phyloP scores from a whole-genome alignment of 2,888 invertebrate species.

The Glaucopsyche alexis region DNA sequence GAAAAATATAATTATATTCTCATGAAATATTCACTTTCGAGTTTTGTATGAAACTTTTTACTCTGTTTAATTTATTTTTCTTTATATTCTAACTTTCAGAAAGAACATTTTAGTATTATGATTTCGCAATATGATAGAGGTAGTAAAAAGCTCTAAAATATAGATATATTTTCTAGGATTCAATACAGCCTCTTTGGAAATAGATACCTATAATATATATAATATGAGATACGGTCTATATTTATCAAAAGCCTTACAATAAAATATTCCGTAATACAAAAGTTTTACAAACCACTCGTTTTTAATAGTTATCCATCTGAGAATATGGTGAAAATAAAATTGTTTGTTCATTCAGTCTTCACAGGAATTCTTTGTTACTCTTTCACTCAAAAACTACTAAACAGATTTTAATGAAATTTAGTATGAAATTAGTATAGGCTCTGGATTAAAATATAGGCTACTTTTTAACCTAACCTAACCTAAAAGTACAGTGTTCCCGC shows the following conservation, averaged over 20 bases:
- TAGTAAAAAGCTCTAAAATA: background rate
- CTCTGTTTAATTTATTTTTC: background rate
- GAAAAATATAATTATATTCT: too few relatives aligned
- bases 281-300: background rate
- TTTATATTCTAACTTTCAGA: background rate
- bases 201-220: background rate
- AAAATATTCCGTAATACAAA: background rate
- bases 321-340: background rate
- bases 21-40: background rate
- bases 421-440: too few relatives aligned
- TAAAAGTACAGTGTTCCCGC: too few relatives aligned
- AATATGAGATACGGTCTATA: background rate
- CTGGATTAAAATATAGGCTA: too few relatives aligned
- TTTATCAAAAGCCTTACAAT: background rate
- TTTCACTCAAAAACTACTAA: too few relatives aligned
- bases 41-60: background rate
- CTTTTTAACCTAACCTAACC: too few relatives aligned
- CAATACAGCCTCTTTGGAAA: background rate
- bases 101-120: background rate
- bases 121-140: background rate
- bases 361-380: background rate
- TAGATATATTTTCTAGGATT: background rate
- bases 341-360: background rate
- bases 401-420: too few relatives aligned
- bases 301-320: constrained; percentile 1